phyloP scores from a whole-genome alignment of 2,113 vertebrate genomes.

The Brachyhypopomus gauderio region DNA sequence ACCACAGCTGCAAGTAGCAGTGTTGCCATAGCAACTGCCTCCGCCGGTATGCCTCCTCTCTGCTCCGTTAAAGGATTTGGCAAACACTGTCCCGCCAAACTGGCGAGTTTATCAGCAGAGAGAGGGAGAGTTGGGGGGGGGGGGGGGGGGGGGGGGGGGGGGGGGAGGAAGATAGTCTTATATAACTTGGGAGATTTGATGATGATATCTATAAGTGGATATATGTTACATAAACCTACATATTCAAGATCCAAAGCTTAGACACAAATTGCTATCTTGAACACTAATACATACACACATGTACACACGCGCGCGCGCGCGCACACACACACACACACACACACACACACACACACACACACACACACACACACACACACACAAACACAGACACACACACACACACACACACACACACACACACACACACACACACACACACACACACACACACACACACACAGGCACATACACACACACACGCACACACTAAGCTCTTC shows the following conservation, averaged over 20 bases:
- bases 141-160: background rate
- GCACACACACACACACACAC: background rate
- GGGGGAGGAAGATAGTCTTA: slow-evolving; percentile 34
- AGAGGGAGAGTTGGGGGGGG: slow-evolving; percentile 3
- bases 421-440: background rate
- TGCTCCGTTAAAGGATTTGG: slow-evolving; percentile 51
- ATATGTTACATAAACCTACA: slow-evolving; percentile 46
- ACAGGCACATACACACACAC: background rate
- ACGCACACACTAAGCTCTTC: no score
- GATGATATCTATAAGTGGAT: slow-evolving; percentile 42
- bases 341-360: background rate
- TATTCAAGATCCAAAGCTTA: background rate
- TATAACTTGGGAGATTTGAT: slow-evolving; percentile 42
- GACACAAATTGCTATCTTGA: background rate
- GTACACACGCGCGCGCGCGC: background rate
- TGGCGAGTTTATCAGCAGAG: slow-evolving; percentile 55
- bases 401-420: background rate
- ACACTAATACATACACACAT: background rate
- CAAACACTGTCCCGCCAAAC: slow-evolving; percentile 56
- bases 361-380: background rate
- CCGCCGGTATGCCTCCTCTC: slow-evolving; percentile 60
- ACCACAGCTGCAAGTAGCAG: slow-evolving; percentile 36
- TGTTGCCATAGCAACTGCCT: slow-evolving; percentile 75
- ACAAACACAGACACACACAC: background rate
- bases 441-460: background rate